A percentile compares a stretch with the other conserved stretches of the same genome.
These are phyloP conservation scores for Turdus rufiventris DNA, from an alignment of 2,113 vertebrate genomes.

Conservation along the genomic window DNA sequence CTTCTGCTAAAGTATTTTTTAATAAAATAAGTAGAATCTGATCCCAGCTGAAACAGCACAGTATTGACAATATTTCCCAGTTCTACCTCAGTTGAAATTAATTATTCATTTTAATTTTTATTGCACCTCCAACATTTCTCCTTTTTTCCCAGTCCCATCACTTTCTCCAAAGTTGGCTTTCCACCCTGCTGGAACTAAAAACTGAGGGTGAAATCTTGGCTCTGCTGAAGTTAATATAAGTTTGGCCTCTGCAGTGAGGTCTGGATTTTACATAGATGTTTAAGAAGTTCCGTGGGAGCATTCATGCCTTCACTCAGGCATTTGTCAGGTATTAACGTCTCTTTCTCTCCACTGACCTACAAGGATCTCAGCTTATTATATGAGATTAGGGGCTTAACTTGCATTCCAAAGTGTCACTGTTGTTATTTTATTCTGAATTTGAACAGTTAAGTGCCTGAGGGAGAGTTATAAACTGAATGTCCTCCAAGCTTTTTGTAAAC, in stretches of 20 bases:
- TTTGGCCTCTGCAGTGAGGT: neutral
- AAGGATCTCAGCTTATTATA: neutral
- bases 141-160: neutral
- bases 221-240: neutral
- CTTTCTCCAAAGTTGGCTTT: neutral
- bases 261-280: slow-evolving; percentile 22
- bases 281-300: neutral
- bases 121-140: neutral
- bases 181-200: neutral
- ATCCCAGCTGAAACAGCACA: neutral
- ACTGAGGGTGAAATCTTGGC: slow-evolving; percentile 6
- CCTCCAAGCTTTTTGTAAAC: neutral
- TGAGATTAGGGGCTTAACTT: neutral
- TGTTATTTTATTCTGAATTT: neutral
- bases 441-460: neutral
- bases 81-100: neutral
- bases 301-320: neutral
- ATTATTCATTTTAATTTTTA: neutral
- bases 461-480: neutral
- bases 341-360: neutral
- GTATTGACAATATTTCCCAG: neutral
- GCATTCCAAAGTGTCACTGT: neutral
- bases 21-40: neutral
- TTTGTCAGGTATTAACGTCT: neutral
- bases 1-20: neutral